Evolutionary conservation across 1,140 invertebrate genomes (phyloP), one percentile per base, ranked within the genome.

Genomic region (Neodiprion virginianus): DNA sequence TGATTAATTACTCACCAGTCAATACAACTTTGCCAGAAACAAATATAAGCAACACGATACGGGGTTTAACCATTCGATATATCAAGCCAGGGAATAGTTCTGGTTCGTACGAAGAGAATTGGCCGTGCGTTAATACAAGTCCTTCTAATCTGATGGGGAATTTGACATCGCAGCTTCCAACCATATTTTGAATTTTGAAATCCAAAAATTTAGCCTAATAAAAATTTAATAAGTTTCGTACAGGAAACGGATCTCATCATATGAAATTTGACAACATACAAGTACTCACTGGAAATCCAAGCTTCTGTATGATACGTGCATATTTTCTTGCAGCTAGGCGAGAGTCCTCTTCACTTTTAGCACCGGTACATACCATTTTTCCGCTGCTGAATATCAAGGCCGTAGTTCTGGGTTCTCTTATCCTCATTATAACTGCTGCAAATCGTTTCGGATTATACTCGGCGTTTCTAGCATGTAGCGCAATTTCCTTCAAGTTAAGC

Each of bases 111-210:
- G 96, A 98, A 87, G 96, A 98, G 90, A 99, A 99, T 89, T 99
- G 97, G 81, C 95, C 95, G 89, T 99, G 99, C 12, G 96, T 98
- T 21, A 99, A 90, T 69, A 99, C 97, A 69, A 99, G 90, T 72
- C 97, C 98, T 91, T 99, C 99, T 68, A 99, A 89, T 83, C 98
- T 93, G 79, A 99, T 99, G 7, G 98, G 98, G 90, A 99, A 99
- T 87, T 98, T 99, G 0, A 99, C 98, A 90, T 99, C 98, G 90
- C 98, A 99, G 83, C 97, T 99, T 11, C 98, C 99, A 66, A 99
- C 99, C 97, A 99, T 99, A 86, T 99, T 99, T 90, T 99, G 98
- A 79, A 99, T 98, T 92, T 99, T 99, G 85, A 99, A 99, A 84
- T 99, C 98, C 70, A 98, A 91, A 88, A 99, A 99, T 89, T 99